These are phyloP conservation scores for Drosophila crucigera DNA, from an alignment of 2,888 invertebrate species.

Conservation along the genomic window DNA sequence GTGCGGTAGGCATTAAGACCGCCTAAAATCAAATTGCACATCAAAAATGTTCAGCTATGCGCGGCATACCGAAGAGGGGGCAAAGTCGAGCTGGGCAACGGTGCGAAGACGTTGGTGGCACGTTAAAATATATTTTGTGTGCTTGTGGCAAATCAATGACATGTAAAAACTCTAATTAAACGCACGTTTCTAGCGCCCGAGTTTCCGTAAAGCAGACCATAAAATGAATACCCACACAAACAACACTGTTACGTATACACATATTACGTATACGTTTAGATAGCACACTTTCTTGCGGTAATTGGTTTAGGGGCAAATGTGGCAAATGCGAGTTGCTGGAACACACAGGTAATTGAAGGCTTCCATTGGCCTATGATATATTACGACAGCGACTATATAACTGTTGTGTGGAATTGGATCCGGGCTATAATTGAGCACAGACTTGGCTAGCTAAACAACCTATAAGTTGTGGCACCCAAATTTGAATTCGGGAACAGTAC, in stretches of 20 bases:
- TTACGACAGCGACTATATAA: conserved; percentile 12
- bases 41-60: conserved; percentile 46
- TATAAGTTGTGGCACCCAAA: not conserved
- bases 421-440: conserved; percentile 33
- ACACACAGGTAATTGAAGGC: conserved; percentile 33
- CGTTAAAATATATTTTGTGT: conserved; percentile 34
- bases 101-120: not conserved
- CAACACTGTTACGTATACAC: conserved; percentile 2
- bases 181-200: conserved; percentile 64
- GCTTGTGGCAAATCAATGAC: conserved; percentile 71
- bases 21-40: conserved; percentile 66
- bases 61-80: conserved; percentile 18
- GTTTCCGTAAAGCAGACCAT: conserved; percentile 40
- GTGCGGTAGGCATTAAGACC: conserved; percentile 38
- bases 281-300: conserved; percentile 24
- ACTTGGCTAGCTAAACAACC: not conserved
- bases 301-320: conserved; percentile 28
- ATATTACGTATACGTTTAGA: conserved; percentile 4
- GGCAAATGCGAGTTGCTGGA: conserved; percentile 29
- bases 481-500: not conserved
- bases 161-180: conserved; percentile 78
- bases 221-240: conserved; percentile 27
- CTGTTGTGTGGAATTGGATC: conserved; percentile 9
- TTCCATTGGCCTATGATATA: conserved; percentile 45
- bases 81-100: not conserved